Conservation (phyloP, 2,888 invertebrate genomes). For the Diadromus collaris region DNA sequence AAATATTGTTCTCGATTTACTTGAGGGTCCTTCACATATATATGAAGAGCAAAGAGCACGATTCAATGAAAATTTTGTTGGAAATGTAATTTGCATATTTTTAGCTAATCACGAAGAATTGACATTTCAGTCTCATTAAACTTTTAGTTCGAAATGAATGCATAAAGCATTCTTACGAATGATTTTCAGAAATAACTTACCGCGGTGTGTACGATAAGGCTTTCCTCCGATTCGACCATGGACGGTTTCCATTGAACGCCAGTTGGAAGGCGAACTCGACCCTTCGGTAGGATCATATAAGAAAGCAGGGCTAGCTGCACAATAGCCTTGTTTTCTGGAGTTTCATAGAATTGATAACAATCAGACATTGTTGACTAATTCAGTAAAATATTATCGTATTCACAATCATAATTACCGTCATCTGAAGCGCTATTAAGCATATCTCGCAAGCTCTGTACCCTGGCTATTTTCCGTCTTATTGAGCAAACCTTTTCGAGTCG, state of each 20-base stretch:
- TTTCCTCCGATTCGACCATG: constrained; percentile 40
- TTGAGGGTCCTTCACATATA: too few relatives aligned
- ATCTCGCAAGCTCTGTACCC: neutral
- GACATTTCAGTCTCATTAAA: too few relatives aligned
- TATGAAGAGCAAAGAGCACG: too few relatives aligned
- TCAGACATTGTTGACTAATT: too few relatives aligned
- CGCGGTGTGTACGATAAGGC: constrained; percentile 42
- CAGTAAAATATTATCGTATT: neutral
- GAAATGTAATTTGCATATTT: too few relatives aligned
- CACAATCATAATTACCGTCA: constrained; percentile 14
- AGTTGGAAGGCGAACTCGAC: constrained; percentile 35
- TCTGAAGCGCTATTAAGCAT: neutral
- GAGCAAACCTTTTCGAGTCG: constrained; percentile 4
- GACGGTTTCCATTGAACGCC: constrained; percentile 48
- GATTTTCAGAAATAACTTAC: constrained; percentile 20
- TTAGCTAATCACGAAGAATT: too few relatives aligned
- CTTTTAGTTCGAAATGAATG: too few relatives aligned
- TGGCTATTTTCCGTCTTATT: constrained; percentile 7
- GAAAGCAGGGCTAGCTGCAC: constrained; percentile 40
- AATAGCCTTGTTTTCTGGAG: constrained; percentile 26
- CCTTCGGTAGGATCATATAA: constrained; percentile 42
- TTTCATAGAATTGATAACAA: too few relatives aligned
- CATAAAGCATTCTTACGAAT: too few relatives aligned
- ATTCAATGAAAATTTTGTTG: too few relatives aligned
- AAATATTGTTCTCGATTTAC: too few relatives aligned